Evolutionary conservation across 2,113 vertebrate genomes (phyloP).

Genomic region (Vulpes vulpes): DNA sequence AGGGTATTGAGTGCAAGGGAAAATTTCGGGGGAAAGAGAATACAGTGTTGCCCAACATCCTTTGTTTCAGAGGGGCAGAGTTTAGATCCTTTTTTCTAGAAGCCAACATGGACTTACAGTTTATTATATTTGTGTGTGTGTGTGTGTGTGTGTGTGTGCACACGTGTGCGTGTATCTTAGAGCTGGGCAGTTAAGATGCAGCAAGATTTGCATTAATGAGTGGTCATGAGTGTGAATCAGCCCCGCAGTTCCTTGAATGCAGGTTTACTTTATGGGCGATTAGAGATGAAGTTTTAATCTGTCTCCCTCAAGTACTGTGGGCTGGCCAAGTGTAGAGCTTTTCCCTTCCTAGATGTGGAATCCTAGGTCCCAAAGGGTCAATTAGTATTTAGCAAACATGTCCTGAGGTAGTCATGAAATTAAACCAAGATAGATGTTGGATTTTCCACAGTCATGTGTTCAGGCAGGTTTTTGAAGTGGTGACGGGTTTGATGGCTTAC

Average conservation of each 20-base stretch:
- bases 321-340: slow-evolving; percentile 4
- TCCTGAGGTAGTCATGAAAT: slow-evolving; percentile 51
- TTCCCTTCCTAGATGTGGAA: slow-evolving; percentile 16
- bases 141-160: too few species aligned
- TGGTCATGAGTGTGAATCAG: neutral
- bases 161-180: neutral
- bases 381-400: slow-evolving; percentile 56
- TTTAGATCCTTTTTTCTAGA: neutral
- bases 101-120: neutral
- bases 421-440: slow-evolving; percentile 62
- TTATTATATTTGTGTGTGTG: neutral
- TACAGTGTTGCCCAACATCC: neutral
- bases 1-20: neutral
- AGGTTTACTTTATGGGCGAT: slow-evolving; percentile 36
- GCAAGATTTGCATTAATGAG: neutral
- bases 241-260: neutral
- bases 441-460: slow-evolving; percentile 69
- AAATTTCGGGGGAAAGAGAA: neutral
- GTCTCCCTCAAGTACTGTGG: neutral
- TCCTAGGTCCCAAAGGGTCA: slow-evolving; percentile 7
- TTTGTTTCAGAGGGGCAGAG: neutral
- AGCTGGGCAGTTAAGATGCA: neutral
- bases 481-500: slow-evolving; percentile 16
- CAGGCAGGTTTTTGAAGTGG: neutral
- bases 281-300: neutral